Evolutionary conservation across 2,113 vertebrate genomes (phyloP), one percentile per base, ranked within the genome.

Genomic region (Dromiciops gliroides): DNA sequence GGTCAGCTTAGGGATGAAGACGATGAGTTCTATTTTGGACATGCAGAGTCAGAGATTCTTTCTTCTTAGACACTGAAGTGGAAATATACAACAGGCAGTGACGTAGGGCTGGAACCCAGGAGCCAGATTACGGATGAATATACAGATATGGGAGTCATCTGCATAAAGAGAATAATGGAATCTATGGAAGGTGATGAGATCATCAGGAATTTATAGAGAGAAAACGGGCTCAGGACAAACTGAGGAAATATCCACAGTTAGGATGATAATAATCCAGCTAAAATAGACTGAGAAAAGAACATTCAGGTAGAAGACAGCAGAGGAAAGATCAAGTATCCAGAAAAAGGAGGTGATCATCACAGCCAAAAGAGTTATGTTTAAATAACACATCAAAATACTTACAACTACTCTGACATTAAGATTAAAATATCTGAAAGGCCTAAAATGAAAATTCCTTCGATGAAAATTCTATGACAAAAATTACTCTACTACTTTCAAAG

Each of bases 391-490:
- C 37, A 83, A 44, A 83, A 83, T 2, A 23, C 67, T 56, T 53
- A 56, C 3, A 67, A 37, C 56, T 31, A 67, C 31, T 56, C 53
- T 67, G 56, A 67, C 37, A 37, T 2, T 44, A 83, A n/a, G 44
- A 24, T 44, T 51, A 50, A 93, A 96, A 97, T 51, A 26, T 47
- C 23, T 52, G n/a, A 51, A 3, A 92, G 25, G 5, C 37, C 53
- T n/a, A 94, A 91, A 95, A 48, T 16, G 89, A 93, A 96, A 98
- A 90, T 28, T 47, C 6, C 51, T 44, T 24, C 8, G 94, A 56
- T 51, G 22, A 47, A 50, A 37, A 50, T 5, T 75, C 23, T 51
- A 22, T 60, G 11, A 28, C 0, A 89, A 6, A 90, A 93, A 93
- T 56, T 56, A 93, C 90, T 91, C 0, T 0, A 92, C 56, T 48